Conservation (phyloP, 2,888 invertebrate genomes). For the Eristalis pertinax region DNA sequence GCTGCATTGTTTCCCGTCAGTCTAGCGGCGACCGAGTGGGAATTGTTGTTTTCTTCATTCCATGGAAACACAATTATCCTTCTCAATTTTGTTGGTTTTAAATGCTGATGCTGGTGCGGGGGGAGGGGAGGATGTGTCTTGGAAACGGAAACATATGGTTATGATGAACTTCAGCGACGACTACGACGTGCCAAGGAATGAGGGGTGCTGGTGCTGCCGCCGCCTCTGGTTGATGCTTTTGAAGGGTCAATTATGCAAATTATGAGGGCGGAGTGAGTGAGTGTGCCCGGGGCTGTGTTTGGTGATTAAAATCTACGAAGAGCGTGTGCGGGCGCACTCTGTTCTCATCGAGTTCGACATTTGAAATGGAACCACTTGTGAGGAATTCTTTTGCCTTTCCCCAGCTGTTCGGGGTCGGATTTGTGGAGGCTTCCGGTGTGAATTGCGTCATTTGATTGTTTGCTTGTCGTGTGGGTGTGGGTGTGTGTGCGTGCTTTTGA, state of each 20-base stretch:
- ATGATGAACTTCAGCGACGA: conserved; percentile 17
- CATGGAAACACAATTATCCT: conserved; percentile 63
- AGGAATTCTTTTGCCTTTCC: background rate
- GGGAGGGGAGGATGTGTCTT: conserved; percentile 1
- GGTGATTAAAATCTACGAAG: background rate
- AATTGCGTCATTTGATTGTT: too few relatives aligned
- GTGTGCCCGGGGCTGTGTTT: background rate
- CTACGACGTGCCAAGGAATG: background rate
- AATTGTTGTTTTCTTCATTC: background rate
- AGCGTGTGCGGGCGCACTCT: background rate
- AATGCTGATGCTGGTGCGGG: conserved; percentile 16
- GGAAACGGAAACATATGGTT: conserved; percentile 63
- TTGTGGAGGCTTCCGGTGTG: too few relatives aligned
- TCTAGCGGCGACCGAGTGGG: background rate
- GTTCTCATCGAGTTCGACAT: background rate
- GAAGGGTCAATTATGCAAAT: conserved; percentile 71
- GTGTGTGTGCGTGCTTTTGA: too few relatives aligned
- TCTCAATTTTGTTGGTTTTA: conserved; percentile 39
- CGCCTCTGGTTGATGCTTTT: conserved; percentile 46
- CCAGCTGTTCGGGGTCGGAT: too few relatives aligned
- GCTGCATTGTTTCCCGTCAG: conserved; percentile 30
- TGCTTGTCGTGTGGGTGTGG: too few relatives aligned
- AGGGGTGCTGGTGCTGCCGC: background rate
- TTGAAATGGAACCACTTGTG: background rate
- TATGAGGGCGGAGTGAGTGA: conserved; percentile 21